Conservation (phyloP, 2,888 invertebrate species). For the Rutpela maculata region DNA sequence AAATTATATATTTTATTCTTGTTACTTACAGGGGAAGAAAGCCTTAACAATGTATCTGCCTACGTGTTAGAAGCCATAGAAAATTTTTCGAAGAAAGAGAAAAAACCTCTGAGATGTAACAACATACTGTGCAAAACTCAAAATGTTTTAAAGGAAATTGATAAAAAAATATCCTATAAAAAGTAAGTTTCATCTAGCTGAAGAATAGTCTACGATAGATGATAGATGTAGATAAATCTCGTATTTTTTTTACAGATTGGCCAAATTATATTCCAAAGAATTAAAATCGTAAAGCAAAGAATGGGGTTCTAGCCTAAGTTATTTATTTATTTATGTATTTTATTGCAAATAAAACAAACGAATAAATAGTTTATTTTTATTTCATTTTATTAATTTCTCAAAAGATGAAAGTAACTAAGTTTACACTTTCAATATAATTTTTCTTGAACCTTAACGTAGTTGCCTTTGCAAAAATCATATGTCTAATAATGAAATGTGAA, state of each 20-base stretch:
- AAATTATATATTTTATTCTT: not conserved
- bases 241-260: slow-evolving; percentile 29
- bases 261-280: slow-evolving; percentile 29
- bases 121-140: slow-evolving; percentile 19
- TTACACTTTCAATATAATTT: no score
- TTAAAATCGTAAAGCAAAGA: not conserved
- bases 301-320: not conserved
- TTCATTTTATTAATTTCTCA: no score
- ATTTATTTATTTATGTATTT: slow-evolving; percentile 12
- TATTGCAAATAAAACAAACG: not conserved
- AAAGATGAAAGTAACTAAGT: no score
- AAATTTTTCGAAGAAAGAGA: slow-evolving; percentile 10
- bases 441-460: no score
- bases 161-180: slow-evolving; percentile 24
- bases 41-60: slow-evolving; percentile 21
- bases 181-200: not conserved
- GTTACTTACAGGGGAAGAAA: slow-evolving; percentile 1
- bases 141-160: slow-evolving; percentile 6
- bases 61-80: slow-evolving; percentile 32
- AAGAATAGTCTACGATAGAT: not conserved
- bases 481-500: no score
- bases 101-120: not conserved
- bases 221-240: not conserved
- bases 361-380: no score
- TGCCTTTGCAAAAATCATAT: no score